Base-by-base conservation (phyloP, 2,888 invertebrate genomes). In the Noctua fimbriata region DNA sequence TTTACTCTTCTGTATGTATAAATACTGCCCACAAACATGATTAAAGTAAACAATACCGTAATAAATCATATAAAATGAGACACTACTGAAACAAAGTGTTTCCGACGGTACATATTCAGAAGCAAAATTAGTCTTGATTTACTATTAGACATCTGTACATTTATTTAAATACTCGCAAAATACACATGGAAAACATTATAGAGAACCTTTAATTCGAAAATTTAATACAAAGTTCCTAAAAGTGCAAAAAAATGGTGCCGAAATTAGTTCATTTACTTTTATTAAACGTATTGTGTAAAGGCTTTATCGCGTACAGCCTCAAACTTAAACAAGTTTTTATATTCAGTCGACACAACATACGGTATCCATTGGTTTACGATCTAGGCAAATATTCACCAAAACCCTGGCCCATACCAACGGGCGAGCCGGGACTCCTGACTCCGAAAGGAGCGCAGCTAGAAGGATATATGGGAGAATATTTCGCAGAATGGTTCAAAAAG, bases 261-360 rank as follows among this genome's bases (percentile, higher is more conserved):
- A 78, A 72, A 63, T 21, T 69, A 32, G 47, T 67, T 36, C 66
- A 18, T 79, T 66, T 82, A 58, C 32, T 82, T 58, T 49, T 82
- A 78, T 63, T 36, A n/a, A 24, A 69, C 0, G 58, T 75, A 18
- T 12, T 73, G 7, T 82, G 72, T 67, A 58, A 78, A 63, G 69
- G 65, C 1, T 41, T 67, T 6, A 60, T 73, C 1, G 44, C 24
- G 18, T 71, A 69, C 0, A 73, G 66, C 6, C 12, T 86, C 32
- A 78, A 73, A 78, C 65, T 88, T 24, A 87, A 88, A 66, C 87
- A 88, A 78, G 83, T 88, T 3, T 69, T 87, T 14, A 86, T 86
- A 78, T 67, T 88, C 1, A 65, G 88, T 21, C 79, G 88, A 0
- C 87, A 87, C 47, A 84, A 84, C 41, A 76, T 87, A 52, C 76